A percentile compares a stretch with the other conserved stretches of the same genome.
phyloP scores from a whole-genome alignment of 2,797 vertebrate genomes.

The Etheostoma nigrum region DNA sequence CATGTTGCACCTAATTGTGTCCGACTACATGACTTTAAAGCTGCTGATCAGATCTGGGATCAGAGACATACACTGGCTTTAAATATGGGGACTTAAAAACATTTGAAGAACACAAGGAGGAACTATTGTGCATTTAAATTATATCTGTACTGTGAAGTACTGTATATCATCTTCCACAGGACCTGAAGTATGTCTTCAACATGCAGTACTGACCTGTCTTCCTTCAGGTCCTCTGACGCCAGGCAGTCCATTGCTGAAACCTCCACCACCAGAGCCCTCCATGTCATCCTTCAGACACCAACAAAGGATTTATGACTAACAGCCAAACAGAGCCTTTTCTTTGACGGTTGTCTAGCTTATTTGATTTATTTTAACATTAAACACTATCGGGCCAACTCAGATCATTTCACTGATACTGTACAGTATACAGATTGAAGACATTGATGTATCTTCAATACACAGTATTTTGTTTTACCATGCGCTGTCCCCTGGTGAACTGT shows the following conservation, averaged over 20 bases:
- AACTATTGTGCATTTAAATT: not conserved
- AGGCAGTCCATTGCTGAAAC: conserved; percentile 69
- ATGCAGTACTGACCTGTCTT: conserved; percentile 83
- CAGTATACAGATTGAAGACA: not conserved
- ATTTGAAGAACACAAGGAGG: not conserved
- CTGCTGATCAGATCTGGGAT: conserved; percentile 1
- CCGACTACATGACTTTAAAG: not conserved
- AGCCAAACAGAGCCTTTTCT: not conserved
- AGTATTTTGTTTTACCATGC: not conserved
- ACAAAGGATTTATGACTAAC: not conserved
- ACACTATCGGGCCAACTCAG: not conserved
- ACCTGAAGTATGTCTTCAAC: not conserved
- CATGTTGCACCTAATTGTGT: not conserved
- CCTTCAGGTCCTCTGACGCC: conserved; percentile 85
- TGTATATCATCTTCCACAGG: not conserved
- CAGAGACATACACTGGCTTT: not conserved
- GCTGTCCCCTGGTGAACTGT: not conserved
- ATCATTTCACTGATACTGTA: not conserved
- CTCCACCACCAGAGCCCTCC: conserved; percentile 89
- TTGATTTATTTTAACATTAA: not conserved
- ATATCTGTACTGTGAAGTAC: not conserved
- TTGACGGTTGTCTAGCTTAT: not conserved
- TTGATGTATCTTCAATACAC: not conserved
- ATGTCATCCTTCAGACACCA: conserved; percentile 90
- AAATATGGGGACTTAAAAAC: not conserved